Percentiles rank a stretch among this genome's conserved stretches.
Conservation (phyloP, 2,888 invertebrate species). For the Brachypterus glaber region DNA sequence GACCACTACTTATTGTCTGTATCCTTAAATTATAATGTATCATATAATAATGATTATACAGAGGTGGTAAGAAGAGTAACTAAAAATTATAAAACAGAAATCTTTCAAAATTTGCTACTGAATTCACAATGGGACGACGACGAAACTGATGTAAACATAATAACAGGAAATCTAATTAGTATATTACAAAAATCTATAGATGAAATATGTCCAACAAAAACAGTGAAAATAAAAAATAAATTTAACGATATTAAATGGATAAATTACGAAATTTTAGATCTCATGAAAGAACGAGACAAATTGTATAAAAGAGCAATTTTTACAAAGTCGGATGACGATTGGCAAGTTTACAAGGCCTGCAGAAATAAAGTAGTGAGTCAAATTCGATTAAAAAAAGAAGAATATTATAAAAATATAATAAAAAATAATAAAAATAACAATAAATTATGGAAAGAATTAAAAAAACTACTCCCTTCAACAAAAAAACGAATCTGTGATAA, state of each 20-base stretch:
- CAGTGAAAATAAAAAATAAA: background rate
- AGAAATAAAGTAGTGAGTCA: too few species aligned
- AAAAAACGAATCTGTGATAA: background rate
- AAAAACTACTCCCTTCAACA: background rate
- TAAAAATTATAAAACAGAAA: background rate
- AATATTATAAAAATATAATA: background rate
- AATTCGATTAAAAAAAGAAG: background rate
- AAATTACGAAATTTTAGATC: background rate
- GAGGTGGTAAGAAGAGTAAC: background rate
- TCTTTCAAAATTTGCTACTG: background rate
- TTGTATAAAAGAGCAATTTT: background rate
- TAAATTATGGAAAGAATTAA: too few species aligned
- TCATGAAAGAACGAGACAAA: background rate
- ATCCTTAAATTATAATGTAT: background rate
- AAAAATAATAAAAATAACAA: conserved; percentile 1
- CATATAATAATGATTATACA: too few species aligned
- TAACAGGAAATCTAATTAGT: background rate
- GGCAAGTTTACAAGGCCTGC: too few species aligned
- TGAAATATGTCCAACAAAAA: too few species aligned
- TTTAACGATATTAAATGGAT: too few species aligned
- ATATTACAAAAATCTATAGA: background rate
- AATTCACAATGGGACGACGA: background rate
- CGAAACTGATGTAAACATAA: background rate
- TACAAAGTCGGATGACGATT: background rate
- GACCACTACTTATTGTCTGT: background rate